phyloP scores from a whole-genome alignment of 2,797 vertebrate species.

The Cryptoprocta ferox region DNA sequence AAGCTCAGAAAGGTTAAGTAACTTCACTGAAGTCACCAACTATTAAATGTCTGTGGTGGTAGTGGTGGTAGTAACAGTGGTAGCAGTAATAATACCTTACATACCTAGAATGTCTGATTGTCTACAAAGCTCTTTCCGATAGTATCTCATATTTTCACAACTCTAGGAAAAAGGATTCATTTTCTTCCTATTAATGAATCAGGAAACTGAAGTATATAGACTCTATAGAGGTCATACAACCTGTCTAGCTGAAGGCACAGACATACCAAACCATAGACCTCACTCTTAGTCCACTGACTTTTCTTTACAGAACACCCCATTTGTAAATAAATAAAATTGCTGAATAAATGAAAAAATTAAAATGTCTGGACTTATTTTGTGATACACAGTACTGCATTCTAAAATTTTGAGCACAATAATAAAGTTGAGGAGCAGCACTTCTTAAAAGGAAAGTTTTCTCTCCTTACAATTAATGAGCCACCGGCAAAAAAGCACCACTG shows the following conservation, averaged over 20 bases:
- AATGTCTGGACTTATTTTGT: conserved; percentile 3
- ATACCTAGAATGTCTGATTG: neutral
- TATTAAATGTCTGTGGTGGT: neutral
- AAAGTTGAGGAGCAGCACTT: neutral
- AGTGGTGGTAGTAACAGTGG: neutral
- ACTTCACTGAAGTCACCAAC: neutral
- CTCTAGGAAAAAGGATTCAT: neutral
- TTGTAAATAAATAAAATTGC: neutral
- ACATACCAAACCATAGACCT: neutral
- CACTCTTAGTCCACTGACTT: neutral
- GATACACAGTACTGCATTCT: neutral
- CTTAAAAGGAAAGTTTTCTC: neutral
- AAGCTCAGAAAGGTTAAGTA: neutral
- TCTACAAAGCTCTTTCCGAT: neutral
- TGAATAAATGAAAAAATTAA: neutral
- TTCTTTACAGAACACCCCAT: neutral
- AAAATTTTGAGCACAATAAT: neutral
- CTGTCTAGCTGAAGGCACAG: neutral
- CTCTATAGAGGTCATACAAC: neutral
- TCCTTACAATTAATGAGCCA: neutral
- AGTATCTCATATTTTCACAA: neutral
- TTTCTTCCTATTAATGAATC: neutral
- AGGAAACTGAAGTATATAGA: neutral
- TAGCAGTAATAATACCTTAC: neutral
- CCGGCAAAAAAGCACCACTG: neutral